phyloP scores from a whole-genome alignment of 2,797 vertebrate species.

The Myotis vivesi region DNA sequence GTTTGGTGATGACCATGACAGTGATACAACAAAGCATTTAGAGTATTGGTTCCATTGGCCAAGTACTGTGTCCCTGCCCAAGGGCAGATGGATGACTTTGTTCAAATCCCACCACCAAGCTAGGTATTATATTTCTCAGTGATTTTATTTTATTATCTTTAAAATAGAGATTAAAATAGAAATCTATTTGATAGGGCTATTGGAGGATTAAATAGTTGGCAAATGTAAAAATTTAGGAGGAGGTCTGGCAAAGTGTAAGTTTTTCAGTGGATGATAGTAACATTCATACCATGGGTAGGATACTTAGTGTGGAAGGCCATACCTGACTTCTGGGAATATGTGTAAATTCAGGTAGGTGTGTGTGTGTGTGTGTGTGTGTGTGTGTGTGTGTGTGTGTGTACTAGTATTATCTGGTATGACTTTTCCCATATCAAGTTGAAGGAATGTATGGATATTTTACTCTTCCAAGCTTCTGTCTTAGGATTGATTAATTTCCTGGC shows the following conservation, averaged over 20 bases:
- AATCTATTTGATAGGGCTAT: background rate
- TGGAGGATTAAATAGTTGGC: background rate
- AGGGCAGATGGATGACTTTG: background rate
- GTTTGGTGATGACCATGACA: background rate
- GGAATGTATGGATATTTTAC: background rate
- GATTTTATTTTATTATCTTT: background rate
- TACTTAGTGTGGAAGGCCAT: background rate
- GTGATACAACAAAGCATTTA: background rate
- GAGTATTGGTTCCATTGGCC: background rate
- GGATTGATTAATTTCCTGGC: background rate
- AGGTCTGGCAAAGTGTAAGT: background rate
- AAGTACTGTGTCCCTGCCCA: too few species aligned
- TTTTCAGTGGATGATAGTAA: background rate
- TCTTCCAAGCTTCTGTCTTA: background rate
- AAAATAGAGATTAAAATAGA: background rate
- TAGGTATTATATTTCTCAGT: background rate
- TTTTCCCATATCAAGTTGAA: background rate
- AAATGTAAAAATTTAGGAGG: background rate
- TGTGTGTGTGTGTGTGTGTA: too few species aligned
- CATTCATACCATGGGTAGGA: background rate
- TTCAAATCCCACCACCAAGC: background rate
- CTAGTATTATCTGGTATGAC: background rate
- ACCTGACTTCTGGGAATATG: background rate
- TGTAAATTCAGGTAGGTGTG: background rate
- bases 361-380: too few species aligned